Conservation (phyloP, 2,888 invertebrate genomes). For the Gymnosoma rotundatum region DNA sequence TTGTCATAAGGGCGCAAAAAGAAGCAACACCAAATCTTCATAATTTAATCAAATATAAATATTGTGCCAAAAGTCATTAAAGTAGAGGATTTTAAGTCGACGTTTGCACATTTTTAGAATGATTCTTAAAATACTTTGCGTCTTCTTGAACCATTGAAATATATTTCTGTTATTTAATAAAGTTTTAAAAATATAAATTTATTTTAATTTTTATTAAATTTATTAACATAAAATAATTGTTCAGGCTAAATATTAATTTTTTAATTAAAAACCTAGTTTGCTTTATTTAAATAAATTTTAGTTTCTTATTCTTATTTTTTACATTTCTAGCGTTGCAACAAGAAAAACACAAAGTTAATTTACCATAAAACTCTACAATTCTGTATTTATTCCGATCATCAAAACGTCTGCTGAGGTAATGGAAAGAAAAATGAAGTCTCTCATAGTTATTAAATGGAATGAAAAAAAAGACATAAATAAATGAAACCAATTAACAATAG, state of each 20-base stretch:
- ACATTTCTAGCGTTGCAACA: constrained; percentile 11
- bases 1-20: no score
- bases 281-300: background rate
- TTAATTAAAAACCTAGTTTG: background rate
- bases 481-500: background rate
- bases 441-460: background rate
- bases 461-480: background rate
- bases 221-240: no score
- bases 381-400: background rate
- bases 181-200: no score
- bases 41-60: no score
- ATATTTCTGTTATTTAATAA: no score
- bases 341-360: constrained; percentile 1
- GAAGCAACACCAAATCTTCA: no score
- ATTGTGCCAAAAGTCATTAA: no score
- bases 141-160: no score
- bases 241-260: background rate
- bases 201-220: no score
- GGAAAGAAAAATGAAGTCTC: background rate
- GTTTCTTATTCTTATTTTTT: constrained; percentile 10
- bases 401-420: background rate
- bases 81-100: no score
- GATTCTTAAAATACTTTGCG: no score
- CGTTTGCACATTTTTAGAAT: no score
- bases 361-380: background rate